phyloP scores from a whole-genome alignment of 2,888 invertebrate genomes.

The Ornithoptera priamus region DNA sequence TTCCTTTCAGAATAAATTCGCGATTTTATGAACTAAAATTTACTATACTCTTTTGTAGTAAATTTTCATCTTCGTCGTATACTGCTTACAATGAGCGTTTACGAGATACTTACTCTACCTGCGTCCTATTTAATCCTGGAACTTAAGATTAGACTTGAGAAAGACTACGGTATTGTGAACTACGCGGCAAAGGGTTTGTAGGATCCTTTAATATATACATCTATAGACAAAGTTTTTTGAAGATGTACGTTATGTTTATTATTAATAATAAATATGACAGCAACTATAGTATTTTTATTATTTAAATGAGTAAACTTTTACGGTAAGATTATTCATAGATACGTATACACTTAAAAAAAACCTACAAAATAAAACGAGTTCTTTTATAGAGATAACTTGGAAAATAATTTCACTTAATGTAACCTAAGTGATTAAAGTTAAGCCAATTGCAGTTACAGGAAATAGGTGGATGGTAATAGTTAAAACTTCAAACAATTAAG shows the following conservation, averaged over 20 bases:
- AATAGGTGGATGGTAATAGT: conserved; percentile 1
- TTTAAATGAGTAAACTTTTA: too few species aligned
- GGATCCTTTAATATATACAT: background rate
- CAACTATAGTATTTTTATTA: too few species aligned
- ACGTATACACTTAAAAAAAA: too few species aligned
- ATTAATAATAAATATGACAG: too few species aligned
- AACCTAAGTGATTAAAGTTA: conserved; percentile 2
- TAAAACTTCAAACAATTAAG: background rate
- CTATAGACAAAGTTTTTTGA: too few species aligned
- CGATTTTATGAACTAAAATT: conserved; percentile 25
- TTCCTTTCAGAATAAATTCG: conserved; percentile 1
- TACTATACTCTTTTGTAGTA: conserved; percentile 15
- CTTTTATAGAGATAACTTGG: background rate
- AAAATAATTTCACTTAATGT: background rate
- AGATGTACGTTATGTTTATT: too few species aligned
- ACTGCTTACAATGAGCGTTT: conserved; percentile 22
- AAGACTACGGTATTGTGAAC: background rate
- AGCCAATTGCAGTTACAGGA: background rate
- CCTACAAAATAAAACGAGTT: too few species aligned
- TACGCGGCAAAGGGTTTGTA: background rate
- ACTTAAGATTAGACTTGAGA: conserved; percentile 1
- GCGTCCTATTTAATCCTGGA: conserved; percentile 13
- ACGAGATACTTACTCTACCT: conserved; percentile 24
- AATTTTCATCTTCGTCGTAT: conserved; percentile 23
- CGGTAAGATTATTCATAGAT: too few species aligned